phyloP scores from a whole-genome alignment of 2,888 invertebrate genomes.

The Metellina segmentata region DNA sequence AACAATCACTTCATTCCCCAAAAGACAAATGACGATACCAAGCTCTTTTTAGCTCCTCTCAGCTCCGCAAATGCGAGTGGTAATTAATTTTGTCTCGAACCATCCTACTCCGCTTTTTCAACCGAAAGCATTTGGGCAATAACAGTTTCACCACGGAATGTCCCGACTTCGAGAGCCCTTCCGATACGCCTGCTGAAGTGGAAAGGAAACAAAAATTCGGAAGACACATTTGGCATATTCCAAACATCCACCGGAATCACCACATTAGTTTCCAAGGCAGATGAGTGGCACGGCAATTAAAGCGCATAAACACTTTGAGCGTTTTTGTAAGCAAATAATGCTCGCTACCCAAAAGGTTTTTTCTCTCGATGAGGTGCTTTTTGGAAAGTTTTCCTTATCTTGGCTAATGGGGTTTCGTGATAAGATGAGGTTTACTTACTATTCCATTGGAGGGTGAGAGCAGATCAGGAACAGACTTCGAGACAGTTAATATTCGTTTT shows the following conservation, averaged over 20 bases:
- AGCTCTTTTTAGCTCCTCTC: too few species aligned
- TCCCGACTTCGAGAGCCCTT: not conserved
- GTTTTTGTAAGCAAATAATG: slow-evolving; percentile 44
- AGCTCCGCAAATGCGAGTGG: not conserved
- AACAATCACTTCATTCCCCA: too few species aligned
- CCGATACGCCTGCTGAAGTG: not conserved
- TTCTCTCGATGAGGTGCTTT: not conserved
- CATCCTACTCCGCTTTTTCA: slow-evolving; percentile 9
- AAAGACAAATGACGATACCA: too few species aligned
- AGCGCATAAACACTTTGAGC: slow-evolving; percentile 26
- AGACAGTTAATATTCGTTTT: not conserved
- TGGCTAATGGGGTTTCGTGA: slow-evolving; percentile 28
- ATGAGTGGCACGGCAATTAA: slow-evolving; percentile 46
- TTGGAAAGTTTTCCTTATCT: not conserved
- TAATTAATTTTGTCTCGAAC: slow-evolving; percentile 3
- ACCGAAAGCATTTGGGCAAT: slow-evolving; percentile 9
- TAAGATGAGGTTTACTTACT: not conserved
- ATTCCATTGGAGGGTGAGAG: not conserved
- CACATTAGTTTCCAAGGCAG: slow-evolving; percentile 47
- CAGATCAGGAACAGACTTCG: not conserved
- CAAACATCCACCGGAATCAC: slow-evolving; percentile 51
- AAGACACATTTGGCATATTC: slow-evolving; percentile 24
- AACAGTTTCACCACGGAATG: not conserved
- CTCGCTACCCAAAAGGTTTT: not conserved
- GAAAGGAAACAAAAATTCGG: slow-evolving; percentile 1